Conservation (phyloP, 2,113 vertebrate species). For the Onychorhynchus coronatus region DNA sequence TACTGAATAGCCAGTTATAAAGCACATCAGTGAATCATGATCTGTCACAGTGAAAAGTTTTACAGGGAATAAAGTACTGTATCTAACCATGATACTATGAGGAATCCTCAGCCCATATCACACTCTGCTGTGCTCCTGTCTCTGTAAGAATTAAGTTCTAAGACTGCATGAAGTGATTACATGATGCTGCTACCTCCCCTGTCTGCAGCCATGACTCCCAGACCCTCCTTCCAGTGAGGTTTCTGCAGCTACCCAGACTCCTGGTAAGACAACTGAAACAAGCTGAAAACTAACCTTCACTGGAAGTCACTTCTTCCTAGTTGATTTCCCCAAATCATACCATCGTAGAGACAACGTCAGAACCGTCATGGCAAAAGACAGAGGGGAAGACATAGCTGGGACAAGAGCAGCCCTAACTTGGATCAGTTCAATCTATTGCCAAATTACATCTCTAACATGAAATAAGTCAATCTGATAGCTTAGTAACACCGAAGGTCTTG, state of each 20-base stretch:
- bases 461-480: neutral
- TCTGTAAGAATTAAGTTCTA: neutral
- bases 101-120: neutral
- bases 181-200: neutral
- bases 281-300: neutral
- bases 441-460: neutral
- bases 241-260: neutral
- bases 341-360: neutral
- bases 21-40: neutral
- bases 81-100: neutral
- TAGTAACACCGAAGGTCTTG: neutral
- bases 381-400: neutral
- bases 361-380: neutral
- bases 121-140: rapidly evolving
- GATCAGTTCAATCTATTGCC: neutral
- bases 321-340: rapidly evolving
- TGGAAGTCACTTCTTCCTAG: neutral
- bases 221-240: neutral
- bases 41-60: neutral
- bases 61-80: neutral
- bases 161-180: rapidly evolving
- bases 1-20: neutral
- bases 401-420: neutral
- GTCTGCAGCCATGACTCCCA: neutral
- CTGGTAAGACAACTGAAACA: neutral